Base-by-base conservation (phyloP, 1,140 invertebrate species). In the Anoplolepis gracilipes region DNA sequence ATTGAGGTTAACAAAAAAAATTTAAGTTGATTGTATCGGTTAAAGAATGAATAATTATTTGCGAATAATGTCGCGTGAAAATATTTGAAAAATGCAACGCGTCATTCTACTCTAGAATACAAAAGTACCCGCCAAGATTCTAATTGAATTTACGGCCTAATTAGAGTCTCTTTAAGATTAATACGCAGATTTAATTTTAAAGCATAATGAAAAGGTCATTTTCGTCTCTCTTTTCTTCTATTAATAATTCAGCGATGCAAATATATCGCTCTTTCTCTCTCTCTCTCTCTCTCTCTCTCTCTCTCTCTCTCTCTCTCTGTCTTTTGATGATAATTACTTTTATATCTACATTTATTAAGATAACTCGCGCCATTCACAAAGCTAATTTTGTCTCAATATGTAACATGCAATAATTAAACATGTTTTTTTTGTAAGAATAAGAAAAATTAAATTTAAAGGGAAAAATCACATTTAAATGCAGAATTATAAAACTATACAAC, bases 291-390 rank as follows among this genome's bases (percentile, higher is more conserved):
- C n/a, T n/a, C n/a, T n/a, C n/a, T n/a, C n/a, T n/a, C n/a, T n/a
- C n/a, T n/a, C n/a, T n/a, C n/a, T n/a, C n/a, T n/a, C n/a, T n/a
- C n/a, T n/a, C n/a, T n/a, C n/a, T n/a, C n/a, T n/a, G n/a, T n/a
- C n/a, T n/a, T n/a, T n/a, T n/a, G 25, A 7, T 28, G 28, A 65
- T 81, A 85, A 85, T 82, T 82, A 55, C 84, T 85, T 69, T 85
- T 85, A 79, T 79, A 85, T 81, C 64, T 85, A 49, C 84, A 81
- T 85, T 85, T 70, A 81, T 81, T 85, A 70, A 81, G 62, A 81
- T 70, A 81, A 62, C 76, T 81, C 46, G 30, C 22, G 30, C 59
- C 42, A 62, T 73, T 55, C 30, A 46, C 42, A 59, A 53, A 36
- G 42, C 25, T 82, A 82, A 82, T 53, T 82, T 72, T 8, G 8